Evolutionary conservation across 2,888 invertebrate genomes (phyloP).

Genomic region (Teinopalpus imperialis): DNA sequence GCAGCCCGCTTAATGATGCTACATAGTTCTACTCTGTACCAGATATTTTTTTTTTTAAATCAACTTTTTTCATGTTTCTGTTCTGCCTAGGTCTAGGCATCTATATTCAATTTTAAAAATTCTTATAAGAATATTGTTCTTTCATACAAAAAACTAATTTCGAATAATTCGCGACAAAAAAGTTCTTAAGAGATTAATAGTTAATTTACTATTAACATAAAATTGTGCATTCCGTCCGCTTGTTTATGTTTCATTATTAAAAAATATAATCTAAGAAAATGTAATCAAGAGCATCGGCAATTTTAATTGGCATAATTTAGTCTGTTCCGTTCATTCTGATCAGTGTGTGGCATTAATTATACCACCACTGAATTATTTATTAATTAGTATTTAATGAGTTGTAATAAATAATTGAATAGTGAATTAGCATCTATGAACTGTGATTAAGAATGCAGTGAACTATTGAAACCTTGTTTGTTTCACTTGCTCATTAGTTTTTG

Average conservation of each 20-base stretch:
- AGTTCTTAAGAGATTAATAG: too few species aligned
- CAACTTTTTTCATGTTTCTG: too few species aligned
- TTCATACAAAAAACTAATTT: too few species aligned
- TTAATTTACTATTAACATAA: conserved; percentile 2
- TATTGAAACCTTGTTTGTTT: too few species aligned
- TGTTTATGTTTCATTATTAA: conserved; percentile 8
- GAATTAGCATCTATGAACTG: conserved; percentile 9
- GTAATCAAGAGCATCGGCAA: conserved; percentile 18
- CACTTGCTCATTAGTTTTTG: too few species aligned
- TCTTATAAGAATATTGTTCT: too few species aligned
- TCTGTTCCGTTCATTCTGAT: conserved; percentile 7
- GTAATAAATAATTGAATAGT: conserved; percentile 32
- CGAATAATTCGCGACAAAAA: too few species aligned
- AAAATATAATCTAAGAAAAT: conserved; percentile 16
- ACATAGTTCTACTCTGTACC: conserved; percentile 38
- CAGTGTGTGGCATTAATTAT: conserved; percentile 14
- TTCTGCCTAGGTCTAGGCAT: too few species aligned
- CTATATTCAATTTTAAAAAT: too few species aligned
- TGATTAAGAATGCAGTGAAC: neutral
- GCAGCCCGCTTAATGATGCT: conserved; percentile 75
- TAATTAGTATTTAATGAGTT: conserved; percentile 13
- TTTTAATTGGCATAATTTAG: conserved; percentile 23
- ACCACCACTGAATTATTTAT: conserved; percentile 14
- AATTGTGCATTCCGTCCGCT: neutral
- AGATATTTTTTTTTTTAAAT: conserved; percentile 5